Evolutionary conservation across 1,140 invertebrate genomes (phyloP), one percentile per base, ranked within the genome.

Genomic region (Drosophila oshimai): DNA sequence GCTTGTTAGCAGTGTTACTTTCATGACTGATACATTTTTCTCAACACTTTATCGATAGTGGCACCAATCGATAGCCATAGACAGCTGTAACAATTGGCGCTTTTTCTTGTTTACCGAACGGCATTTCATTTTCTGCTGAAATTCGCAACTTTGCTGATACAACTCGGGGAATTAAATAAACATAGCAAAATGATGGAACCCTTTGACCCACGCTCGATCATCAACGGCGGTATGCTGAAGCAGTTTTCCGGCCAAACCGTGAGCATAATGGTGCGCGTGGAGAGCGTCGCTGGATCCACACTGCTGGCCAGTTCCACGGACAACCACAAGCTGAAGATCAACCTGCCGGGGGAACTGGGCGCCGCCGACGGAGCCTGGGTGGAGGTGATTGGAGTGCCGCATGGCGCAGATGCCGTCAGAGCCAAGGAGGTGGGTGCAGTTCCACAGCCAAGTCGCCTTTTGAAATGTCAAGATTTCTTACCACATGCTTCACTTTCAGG

Each of bases 141-240:
- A 39, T 26, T 62, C 0, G 26, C 9, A 28, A 45, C 6, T 39
- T 22, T 15, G 6, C 6, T 24, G 2, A 10, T 37, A 9, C 22
- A 29, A 2, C 9, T 9, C n/a, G n/a, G n/a, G n/a, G n/a, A n/a
- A n/a, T n/a, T 1, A 2, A 10, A 26, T 5, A 4, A 45, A 47
- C 2, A 7, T 4, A 5, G 10, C 26, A 7, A 39, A 49, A 73
- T 60, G 57, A 46, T 68, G 47, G 26, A 57, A n/a, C 28, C 80
- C 6, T 90, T 90, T 49, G 89, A 90, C 51, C 51, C 74, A 24
- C 81, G 86, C 6, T 78, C 74, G 0, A 37, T 77, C 7, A 47
- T 90, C 1, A 90, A 90, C 49, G 89, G 78, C 26, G 70, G 65
- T 5, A 83, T 84, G 81, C 67, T 90, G 1, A 81, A 83, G 5